A percentile compares a stretch with the other conserved stretches of the same genome.
These are phyloP conservation scores for Tachystola acroxantha DNA, from an alignment of 2,888 invertebrate genomes.

Conservation along the genomic window DNA sequence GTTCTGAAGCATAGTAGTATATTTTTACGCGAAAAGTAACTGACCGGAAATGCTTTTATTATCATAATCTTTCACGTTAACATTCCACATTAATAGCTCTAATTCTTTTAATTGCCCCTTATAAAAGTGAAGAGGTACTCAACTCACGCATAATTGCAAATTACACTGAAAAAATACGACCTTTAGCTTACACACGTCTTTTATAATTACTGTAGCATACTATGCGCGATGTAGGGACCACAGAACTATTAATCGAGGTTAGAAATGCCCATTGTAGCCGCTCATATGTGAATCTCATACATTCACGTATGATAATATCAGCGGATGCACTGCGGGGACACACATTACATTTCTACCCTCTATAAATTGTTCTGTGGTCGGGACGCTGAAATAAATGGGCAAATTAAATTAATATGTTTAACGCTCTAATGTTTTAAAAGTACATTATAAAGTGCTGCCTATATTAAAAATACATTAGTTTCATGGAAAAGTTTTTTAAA, in stretches of 20 bases:
- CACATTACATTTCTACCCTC: no score
- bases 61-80: slow-evolving; percentile 39
- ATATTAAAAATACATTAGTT: background rate
- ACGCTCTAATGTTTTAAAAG: slow-evolving; percentile 8
- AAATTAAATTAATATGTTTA: slow-evolving; percentile 14
- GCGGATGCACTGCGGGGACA: no score
- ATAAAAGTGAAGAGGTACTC: slow-evolving; percentile 33
- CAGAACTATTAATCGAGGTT: no score
- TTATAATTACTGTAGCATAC: slow-evolving; percentile 35
- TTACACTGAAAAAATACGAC: slow-evolving; percentile 48
- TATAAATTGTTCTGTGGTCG: no score
- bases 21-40: slow-evolving; percentile 9
- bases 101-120: slow-evolving; percentile 54
- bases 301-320: no score
- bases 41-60: slow-evolving; percentile 37
- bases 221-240: slow-evolving; percentile 15
- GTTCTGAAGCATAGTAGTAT: no score
- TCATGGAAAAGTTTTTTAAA: background rate
- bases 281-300: no score
- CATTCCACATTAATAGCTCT: slow-evolving; percentile 44
- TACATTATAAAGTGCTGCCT: no score
- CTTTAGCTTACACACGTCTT: slow-evolving; percentile 43
- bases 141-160: slow-evolving; percentile 51
- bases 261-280: no score
- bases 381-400: slow-evolving; percentile 9